Base-by-base conservation (phyloP, 2,113 vertebrate species). In the Lucifuga dentata region DNA sequence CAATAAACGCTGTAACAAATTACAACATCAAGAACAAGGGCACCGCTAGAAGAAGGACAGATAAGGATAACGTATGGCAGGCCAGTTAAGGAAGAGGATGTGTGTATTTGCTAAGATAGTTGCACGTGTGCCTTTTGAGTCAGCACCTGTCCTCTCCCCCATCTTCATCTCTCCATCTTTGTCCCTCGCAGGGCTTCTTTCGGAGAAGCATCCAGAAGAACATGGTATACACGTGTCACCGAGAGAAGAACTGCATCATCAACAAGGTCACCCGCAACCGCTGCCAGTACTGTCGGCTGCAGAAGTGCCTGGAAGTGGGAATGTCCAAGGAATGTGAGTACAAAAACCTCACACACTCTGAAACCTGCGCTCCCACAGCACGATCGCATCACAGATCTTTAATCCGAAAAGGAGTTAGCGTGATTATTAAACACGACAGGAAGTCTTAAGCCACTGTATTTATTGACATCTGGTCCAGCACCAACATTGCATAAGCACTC, bases 301-400 rank as follows among this genome's bases (percentile, higher is more conserved):
- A 99, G 95, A 98, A 98, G 93, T 99, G 97, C 94, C 95, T 99
- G 72, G 96, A 99, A 93, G 97, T 99, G 17, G 97, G 97, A 45
- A 99, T 99, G 97, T 99, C 97, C 90, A 98, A 98, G 91, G 97
- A 98, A 88, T 98, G 97, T 98, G 87, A 97, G 96, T 97, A 88
- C 19, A 49, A 19, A 11, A 23, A 20, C 2, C 11, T 11, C 26
- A 29, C 26, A 29, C 26, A 29, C 26, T 29, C 5, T 13, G 17
- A 51, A 53, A 50, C 16, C 51, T 29, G 8, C 61, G 26, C 60
- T 21, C 12, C 59, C 46, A 20, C 15, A 13, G 23, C 13, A n/a
- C 13, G 32, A 76, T 79, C 41, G 65, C 32, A 56, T 66, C 45
- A 10, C 24, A 15, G 58, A 20, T 45, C n/a, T 72, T 71, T 61